Base-by-base conservation (phyloP, 2,888 invertebrate species). In the Stenotaenia linearis region DNA sequence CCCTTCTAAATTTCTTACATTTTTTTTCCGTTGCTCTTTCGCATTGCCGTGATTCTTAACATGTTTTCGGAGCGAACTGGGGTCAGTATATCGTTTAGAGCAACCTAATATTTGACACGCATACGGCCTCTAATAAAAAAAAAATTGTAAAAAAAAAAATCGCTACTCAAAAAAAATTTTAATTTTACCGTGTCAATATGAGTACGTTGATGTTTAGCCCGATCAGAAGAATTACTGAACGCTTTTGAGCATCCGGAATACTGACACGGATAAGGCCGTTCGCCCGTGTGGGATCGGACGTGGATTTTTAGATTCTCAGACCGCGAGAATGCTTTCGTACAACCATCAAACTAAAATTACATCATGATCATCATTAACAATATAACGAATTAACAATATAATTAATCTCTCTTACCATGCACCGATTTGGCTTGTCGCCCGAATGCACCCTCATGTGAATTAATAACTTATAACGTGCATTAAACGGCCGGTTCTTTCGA, bases 261-360 rank as follows among this genome's bases (percentile, higher is more conserved):
- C 83, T 97, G 96, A 84, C 98, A 99, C 80, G 93, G 90, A 88
- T 98, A 98, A 0, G 98, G 98, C 69, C 97, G 90, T 86, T 98
- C 98, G 0, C 98, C 98, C 0, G 97, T 97, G 86, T 97, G 97
- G 0, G 96, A 96, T 40, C 97, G 88, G 81, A 97, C 92, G 88
- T 99, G 99, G 83, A 98, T 99, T 89, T 98, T 99, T 83, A 99
- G 88, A 87, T 99, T 99, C 87, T 99, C 99, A 83, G 98, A 88
- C 0, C 98, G 90, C 0, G 97, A 97, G 88, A 98, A 99, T 0
- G 97, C 96, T 86, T 98, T 98, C 80, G 91, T 92, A 86, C 98
- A 99, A 0, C 95, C 94, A 78, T 93, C 91, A 86, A 96, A 97
- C 98, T 98, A 89, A 75, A 91, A 93, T 82, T n/a, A n/a, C n/a